Evolutionary conservation across 1,140 invertebrate genomes (phyloP), one percentile per base, ranked within the genome.

Genomic region (Drosophila guanche): DNA sequence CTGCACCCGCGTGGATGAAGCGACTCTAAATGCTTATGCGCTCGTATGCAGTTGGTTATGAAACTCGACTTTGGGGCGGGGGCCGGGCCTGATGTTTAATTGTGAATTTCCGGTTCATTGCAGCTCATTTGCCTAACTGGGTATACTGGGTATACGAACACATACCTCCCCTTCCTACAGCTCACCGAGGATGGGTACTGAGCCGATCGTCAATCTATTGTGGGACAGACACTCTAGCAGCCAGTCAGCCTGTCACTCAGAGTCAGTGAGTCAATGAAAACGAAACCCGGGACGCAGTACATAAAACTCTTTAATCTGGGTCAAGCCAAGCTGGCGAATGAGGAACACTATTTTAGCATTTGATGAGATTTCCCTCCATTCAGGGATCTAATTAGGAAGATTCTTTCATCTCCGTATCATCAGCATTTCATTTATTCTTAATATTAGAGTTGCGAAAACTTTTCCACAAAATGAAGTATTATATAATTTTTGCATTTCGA

Each of bases 51-150:
- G 58, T 79, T 65, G 52, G 71, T 84, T 83, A 84, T 79, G 79
- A 79, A 84, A 84, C 65, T 22, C 46, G 58, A 29, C 20, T 43
- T 25, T 20, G 54, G 16, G 14, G 33, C n/a, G 25, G 58, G 57
- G 50, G 33, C 0, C 25, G 25, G 25, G 66, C 23, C 14, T 48
- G 63, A 63, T 54, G 68, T 48, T 85, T 88, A 81, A 88, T 88
- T 86, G 81, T 86, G 55, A 81, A 76, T 86, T 86, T 86, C 83
- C 81, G 81, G 81, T 86, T 88, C 83, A 86, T 45, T 81, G 81
- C 69, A 86, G 51, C 69, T 62, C 79, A 83, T 79, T 83, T 74
- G 78, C 57, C 75, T 74, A 69, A 73, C 65, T 61, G n/a, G 23
- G 53, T 41, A 55, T 43, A 55, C 40, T n/a, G n/a, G n/a, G 16